A percentile compares a stretch with the other conserved stretches of the same genome.
phyloP scores from a whole-genome alignment of 2,797 vertebrate genomes.

The Helostoma temminkii region DNA sequence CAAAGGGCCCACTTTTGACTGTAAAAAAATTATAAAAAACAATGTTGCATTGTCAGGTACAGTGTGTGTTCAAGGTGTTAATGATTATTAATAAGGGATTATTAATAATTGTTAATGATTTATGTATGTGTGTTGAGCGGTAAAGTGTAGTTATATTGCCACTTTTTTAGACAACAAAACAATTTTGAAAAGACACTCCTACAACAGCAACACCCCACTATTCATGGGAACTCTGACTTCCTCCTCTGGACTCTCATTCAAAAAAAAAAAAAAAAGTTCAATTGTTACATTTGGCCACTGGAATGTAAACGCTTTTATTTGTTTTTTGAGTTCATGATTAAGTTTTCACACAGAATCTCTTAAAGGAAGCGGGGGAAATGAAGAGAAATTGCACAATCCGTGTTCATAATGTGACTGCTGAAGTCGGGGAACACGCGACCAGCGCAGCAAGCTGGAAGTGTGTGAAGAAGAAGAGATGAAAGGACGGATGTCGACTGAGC shows the following conservation, averaged over 20 bases:
- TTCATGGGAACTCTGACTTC: conserved; percentile 69
- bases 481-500: conserved; percentile 70
- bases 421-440: conserved; percentile 33
- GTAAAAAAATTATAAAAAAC: conserved; percentile 54
- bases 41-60: conserved; percentile 76
- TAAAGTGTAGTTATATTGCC: conserved; percentile 75
- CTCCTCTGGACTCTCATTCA: conserved; percentile 61
- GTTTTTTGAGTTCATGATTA: conserved; percentile 38
- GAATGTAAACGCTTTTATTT: conserved; percentile 75
- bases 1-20: conserved; percentile 73
- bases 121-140: conserved; percentile 76
- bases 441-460: conserved; percentile 20
- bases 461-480: conserved; percentile 21
- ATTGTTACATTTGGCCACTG: conserved; percentile 68
- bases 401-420: conserved; percentile 47
- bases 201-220: conserved; percentile 41
- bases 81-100: conserved; percentile 80
- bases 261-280: conserved; percentile 15
- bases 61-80: conserved; percentile 76
- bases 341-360: conserved; percentile 28
- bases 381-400: conserved; percentile 34
- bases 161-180: conserved; percentile 58
- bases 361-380: conserved; percentile 6
- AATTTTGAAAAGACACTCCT: conserved; percentile 67
- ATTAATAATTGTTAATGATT: conserved; percentile 81